Conservation (phyloP, 1,140 invertebrate species). For the Bombus sibiricus region DNA sequence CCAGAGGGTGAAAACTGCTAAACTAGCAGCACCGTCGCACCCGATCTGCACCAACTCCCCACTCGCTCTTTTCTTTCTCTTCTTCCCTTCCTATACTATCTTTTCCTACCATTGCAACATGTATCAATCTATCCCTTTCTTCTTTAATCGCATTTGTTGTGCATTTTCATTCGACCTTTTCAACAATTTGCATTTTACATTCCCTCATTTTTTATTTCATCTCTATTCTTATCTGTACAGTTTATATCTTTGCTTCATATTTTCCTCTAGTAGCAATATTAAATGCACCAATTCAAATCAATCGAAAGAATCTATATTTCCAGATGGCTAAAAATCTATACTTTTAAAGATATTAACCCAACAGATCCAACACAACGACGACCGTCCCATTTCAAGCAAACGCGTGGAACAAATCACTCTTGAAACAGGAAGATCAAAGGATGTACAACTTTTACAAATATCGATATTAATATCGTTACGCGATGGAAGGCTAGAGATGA, state of each 20-base stretch:
- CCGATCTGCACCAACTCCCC: slow-evolving; percentile 36
- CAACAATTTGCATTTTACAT: background rate
- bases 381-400: background rate
- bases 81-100: background rate
- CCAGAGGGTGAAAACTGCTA: slow-evolving; percentile 18
- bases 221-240: background rate
- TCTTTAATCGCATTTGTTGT: background rate
- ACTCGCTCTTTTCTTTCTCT: background rate
- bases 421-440: background rate
- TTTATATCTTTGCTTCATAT: background rate
- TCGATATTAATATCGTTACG: background rate
- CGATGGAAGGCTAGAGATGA: background rate
- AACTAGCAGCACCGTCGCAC: slow-evolving; percentile 41
- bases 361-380: background rate
- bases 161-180: background rate
- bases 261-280: background rate
- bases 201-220: background rate
- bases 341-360: background rate
- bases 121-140: background rate
- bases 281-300: background rate
- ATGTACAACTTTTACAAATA: background rate
- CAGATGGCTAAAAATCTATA: background rate
- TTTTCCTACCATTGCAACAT: background rate
- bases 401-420: background rate
- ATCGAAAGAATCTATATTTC: background rate